A percentile compares a stretch with the other conserved stretches of the same genome.
phyloP scores from a whole-genome alignment of 35 echinoderm and acorn worm genomes.

The Acanthaster planci region DNA sequence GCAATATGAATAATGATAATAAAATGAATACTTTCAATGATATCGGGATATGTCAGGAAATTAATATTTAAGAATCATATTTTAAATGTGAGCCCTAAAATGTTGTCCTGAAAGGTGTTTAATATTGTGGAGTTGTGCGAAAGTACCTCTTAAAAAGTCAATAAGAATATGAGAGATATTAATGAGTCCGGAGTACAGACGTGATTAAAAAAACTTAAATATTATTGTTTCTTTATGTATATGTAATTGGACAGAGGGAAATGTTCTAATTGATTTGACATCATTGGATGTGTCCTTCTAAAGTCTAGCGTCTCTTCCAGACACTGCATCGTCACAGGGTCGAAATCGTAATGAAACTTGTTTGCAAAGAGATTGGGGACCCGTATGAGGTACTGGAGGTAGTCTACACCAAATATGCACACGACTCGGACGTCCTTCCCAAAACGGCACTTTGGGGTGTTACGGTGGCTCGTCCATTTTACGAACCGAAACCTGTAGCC shows the following conservation, averaged over 20 bases:
- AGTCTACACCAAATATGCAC: conserved; percentile 56
- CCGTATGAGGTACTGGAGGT: conserved; percentile 40
- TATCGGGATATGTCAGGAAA: too few relatives aligned
- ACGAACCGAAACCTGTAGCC: conserved; percentile 33
- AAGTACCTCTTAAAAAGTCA: too few relatives aligned
- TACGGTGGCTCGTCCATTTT: not conserved
- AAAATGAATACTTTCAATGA: too few relatives aligned
- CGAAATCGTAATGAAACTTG: conserved; percentile 74
- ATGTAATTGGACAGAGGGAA: not conserved
- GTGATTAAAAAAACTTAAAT: too few relatives aligned
- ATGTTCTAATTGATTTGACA: not conserved
- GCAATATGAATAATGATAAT: too few relatives aligned
- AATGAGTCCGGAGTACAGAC: too few relatives aligned
- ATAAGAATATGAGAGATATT: too few relatives aligned
- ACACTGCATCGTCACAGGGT: conserved; percentile 74
- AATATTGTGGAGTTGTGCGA: too few relatives aligned
- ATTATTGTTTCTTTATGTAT: too few relatives aligned
- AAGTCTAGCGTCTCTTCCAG: conserved; percentile 72
- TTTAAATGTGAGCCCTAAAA: too few relatives aligned
- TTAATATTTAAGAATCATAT: too few relatives aligned
- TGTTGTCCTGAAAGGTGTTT: too few relatives aligned
- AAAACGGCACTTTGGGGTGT: conserved; percentile 30
- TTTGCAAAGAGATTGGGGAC: conserved; percentile 64
- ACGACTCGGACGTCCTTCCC: conserved; percentile 59
- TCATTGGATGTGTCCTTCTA: conserved; percentile 39